Base-by-base conservation (phyloP, 2,113 vertebrate species). In the Aleadryas rufinucha region DNA sequence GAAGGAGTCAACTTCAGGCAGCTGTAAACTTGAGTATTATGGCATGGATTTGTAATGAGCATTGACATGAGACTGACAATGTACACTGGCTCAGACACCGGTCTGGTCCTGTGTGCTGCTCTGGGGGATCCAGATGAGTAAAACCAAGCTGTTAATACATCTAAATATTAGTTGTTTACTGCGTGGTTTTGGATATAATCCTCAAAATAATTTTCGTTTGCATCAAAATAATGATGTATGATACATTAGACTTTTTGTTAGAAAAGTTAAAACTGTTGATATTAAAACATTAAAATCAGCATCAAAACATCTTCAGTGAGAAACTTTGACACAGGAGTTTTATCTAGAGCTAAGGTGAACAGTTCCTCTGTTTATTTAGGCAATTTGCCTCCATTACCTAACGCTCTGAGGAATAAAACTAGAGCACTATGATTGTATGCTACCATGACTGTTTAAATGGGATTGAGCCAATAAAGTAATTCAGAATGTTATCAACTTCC, bases 51-150 rank as follows among this genome's bases (percentile, higher is more conserved):
- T 94, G 27, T 60, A 57, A 27, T n/a, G 35, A 87, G 3, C 15
- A 26, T 15, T 41, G 33, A 45, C 56, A 44, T 1, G 3, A 87
- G 20, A 41, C 3, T 78, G 75, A 76, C n/a, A 60, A 33, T 4
- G 3, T 35, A 17, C 0, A 0, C 57, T 39, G 39, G 5, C 30
- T 75, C 68, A 33, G 28, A 80, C 16, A 68, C 27, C 26, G 56
- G 3, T 68, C 53, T 56, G 16, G 10, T 76, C 13, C 61, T 54
- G 16, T 76, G 22, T 16, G n/a, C 9, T 76, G 8, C 13, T 45
- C 69, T n/a, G 3, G 7, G 16, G 15, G 21, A 83, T 24, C 42
- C 16, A 60, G 61, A 42, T 30, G 7, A 65, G 45, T 45, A 53
- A 76, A 92, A 57, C 10, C 13, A 53, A 83, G 19, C 18, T 57